Base-by-base conservation (phyloP, 2,888 invertebrate genomes). In the Schizotus pectinicornis region DNA sequence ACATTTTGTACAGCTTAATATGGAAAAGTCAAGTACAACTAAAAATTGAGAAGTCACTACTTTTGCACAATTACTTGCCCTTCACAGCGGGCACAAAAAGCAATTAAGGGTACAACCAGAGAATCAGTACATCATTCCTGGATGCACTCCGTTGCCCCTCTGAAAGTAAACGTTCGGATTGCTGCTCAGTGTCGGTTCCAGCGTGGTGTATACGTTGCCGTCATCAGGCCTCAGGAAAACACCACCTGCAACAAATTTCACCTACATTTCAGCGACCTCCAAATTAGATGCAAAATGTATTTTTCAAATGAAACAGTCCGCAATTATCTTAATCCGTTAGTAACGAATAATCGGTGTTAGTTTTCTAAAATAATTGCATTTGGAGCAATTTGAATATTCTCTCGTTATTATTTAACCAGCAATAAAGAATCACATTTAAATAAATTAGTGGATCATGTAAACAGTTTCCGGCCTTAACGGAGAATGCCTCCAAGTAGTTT, bases 121-220 rank as follows among this genome's bases (percentile, higher is more conserved):
- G 43, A 30, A 45, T 88, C 82, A 94, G 82, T 94, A 94, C 88
- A 94, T 92, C 91, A 94, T 92, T 80, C 93, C 93, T 68, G 92
- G 92, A 84, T 94, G 93, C 72, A 93, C 86, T 63, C 83, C 83
- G 60, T 89, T 90, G 71, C 88, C 86, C 74, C 93, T 86, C 81
- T 94, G 93, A 81, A 94, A 94, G 81, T 90, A 94, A 66, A 94
- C 94, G 82, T 94, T 94, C 67, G 94, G 94, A 83, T 94, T 94
- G 80, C 89, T 91, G 80, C 93, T 94, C 79, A 93, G 83, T 70
- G 91, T 92, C 70, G 91, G 91, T 80, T 91, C 91, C 77, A 89
- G 82, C 68, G 92, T 92, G 73, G 93, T 91, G 82, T 93, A 93
- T 74, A 92, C 86, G 82, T 89, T 91, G 72, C 89, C 88, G 78